Conservation (phyloP, 2,888 invertebrate genomes). For the Bursaphelenchus okinawaensis region DNA sequence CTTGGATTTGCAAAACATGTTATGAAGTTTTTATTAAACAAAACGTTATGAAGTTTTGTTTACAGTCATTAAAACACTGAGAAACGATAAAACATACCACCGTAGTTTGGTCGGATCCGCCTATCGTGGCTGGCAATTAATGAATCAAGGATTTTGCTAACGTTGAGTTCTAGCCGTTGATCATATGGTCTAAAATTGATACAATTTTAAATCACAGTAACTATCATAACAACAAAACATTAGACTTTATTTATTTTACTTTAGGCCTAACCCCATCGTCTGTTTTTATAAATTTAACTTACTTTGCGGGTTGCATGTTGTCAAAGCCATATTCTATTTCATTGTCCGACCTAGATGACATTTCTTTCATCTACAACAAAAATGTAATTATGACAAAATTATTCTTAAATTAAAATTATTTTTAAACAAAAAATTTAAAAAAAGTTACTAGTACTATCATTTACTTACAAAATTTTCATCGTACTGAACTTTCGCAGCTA, state of each 20-base stretch:
- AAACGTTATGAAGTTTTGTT: too few species aligned
- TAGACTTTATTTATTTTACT: too few species aligned
- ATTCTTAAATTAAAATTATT: not conserved
- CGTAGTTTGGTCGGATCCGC: constrained; percentile 56
- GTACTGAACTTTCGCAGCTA: not conserved
- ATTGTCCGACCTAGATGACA: constrained; percentile 36
- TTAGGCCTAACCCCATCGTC: too few species aligned
- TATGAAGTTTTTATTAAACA: too few species aligned
- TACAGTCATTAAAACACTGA: too few species aligned
- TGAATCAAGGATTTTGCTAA: constrained; percentile 43
- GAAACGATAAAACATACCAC: constrained; percentile 38
- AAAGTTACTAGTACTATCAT: too few species aligned
- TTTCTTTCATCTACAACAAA: constrained; percentile 14
- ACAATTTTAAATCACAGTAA: too few species aligned
- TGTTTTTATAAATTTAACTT: too few species aligned
- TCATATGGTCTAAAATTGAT: constrained; percentile 22
- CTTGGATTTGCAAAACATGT: too few species aligned
- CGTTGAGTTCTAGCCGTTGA: constrained; percentile 34
- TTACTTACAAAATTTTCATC: not conserved
- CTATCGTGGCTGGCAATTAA: constrained; percentile 54
- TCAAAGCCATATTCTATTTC: constrained; percentile 31
- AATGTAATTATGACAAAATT: not conserved
- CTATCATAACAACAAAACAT: too few species aligned
- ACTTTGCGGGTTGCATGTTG: constrained; percentile 16
- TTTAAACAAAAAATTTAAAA: not conserved